Evolutionary conservation across 2,113 vertebrate species (phyloP).

Genomic region (Pseudopipra pipra): DNA sequence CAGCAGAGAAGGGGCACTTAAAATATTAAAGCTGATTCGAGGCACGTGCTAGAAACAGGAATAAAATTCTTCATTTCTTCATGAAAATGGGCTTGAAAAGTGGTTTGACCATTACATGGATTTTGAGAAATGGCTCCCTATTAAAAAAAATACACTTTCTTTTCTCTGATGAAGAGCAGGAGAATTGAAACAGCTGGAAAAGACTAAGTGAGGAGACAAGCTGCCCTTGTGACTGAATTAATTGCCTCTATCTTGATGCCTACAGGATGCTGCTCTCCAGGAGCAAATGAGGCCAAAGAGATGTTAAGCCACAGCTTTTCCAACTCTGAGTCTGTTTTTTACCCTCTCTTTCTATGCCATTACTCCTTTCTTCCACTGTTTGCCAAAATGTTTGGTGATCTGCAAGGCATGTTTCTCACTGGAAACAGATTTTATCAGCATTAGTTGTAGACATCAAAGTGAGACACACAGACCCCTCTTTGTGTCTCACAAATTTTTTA

Average conservation of each 20-base stretch:
- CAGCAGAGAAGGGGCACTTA: background rate
- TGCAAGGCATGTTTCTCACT: background rate
- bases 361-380: background rate
- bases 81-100: background rate
- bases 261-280: background rate
- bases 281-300: background rate
- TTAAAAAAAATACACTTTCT: background rate
- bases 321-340: background rate
- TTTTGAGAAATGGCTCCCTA: background rate
- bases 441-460: background rate
- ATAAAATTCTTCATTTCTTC: background rate
- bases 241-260: background rate
- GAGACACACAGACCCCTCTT: background rate
- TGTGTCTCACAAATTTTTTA: background rate
- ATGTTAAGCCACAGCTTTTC: background rate
- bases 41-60: background rate
- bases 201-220: background rate
- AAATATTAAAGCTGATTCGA: background rate
- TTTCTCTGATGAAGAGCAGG: background rate
- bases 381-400: background rate
- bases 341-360: background rate
- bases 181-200: background rate
- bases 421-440: background rate
- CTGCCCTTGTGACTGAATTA: background rate
- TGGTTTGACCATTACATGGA: background rate